A percentile compares a stretch with the other conserved stretches of the same genome.
phyloP scores from a whole-genome alignment of 2,888 invertebrate species.

The Drosophila nr. perissopoda region DNA sequence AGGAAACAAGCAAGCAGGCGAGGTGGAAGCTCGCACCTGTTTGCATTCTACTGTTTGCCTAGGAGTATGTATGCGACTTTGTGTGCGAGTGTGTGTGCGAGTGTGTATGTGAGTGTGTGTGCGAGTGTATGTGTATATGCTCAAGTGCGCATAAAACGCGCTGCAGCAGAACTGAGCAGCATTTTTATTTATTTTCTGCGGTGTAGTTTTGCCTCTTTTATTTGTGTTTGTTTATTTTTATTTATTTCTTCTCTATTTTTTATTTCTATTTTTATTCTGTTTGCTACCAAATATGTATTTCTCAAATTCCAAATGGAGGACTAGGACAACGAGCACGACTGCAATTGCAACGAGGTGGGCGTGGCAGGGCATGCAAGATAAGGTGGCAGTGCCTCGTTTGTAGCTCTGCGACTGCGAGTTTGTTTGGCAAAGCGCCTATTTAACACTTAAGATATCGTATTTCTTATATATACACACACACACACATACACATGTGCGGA shows the following conservation, averaged over 20 bases:
- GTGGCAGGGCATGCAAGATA: conserved; percentile 60
- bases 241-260: background rate
- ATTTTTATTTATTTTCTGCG: conserved; percentile 77
- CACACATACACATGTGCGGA: conserved; percentile 13
- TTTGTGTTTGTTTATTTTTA: conserved; percentile 44
- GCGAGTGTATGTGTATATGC: conserved; percentile 25
- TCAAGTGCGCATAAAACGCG: conserved; percentile 75
- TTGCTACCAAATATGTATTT: conserved; percentile 53
- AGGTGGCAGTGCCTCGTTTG: conserved; percentile 62
- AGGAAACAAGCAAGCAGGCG: conserved; percentile 14
- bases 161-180: conserved; percentile 72
- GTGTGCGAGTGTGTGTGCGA: background rate
- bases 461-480: conserved; percentile 57
- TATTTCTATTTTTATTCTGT: conserved; percentile 21
- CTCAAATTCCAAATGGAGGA: conserved; percentile 40
- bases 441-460: conserved; percentile 80
- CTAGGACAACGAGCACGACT: conserved; percentile 8
- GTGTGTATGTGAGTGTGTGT: conserved; percentile 3
- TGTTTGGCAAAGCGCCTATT: conserved; percentile 80
- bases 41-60: conserved; percentile 44
- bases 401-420: conserved; percentile 57
- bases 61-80: background rate
- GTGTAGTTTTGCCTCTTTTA: conserved; percentile 53
- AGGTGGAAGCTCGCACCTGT: conserved; percentile 64
- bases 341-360: conserved; percentile 60